Evolutionary conservation across 2,888 invertebrate species (phyloP).

Genomic region (Oxycera nigricornis): DNA sequence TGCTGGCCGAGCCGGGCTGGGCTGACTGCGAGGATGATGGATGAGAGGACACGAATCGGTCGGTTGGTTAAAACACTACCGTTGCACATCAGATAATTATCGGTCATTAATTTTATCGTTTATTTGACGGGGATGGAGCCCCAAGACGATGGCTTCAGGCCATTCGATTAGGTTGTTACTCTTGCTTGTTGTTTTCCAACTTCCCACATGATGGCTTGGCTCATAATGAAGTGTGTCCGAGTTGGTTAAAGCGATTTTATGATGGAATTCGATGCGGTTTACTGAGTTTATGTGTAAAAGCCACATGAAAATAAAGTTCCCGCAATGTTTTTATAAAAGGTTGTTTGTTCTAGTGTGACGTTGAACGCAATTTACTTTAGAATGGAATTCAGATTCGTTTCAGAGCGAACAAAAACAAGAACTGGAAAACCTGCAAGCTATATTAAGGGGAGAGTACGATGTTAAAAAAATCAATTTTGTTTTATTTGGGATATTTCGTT

Average conservation of each 20-base stretch:
- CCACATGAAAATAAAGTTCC: constrained; percentile 1
- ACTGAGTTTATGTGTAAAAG: neutral
- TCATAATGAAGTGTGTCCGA: constrained; percentile 25
- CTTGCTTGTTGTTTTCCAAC: neutral
- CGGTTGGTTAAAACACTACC: constrained; percentile 42
- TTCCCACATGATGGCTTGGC: neutral
- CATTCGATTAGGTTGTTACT: constrained; percentile 41
- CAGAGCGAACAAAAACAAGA: too few species aligned
- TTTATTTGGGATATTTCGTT: too few species aligned
- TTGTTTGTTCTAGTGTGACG: constrained; percentile 11
- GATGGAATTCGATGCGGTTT: constrained; percentile 28
- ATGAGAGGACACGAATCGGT: constrained; percentile 42
- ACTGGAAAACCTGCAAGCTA: too few species aligned
- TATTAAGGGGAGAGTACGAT: too few species aligned
- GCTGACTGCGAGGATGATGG: constrained; percentile 36
- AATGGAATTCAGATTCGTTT: neutral
- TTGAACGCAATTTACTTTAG: neutral
- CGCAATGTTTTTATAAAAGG: neutral
- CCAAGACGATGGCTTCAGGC: constrained; percentile 37
- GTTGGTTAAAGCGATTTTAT: constrained; percentile 9
- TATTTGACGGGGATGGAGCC: constrained; percentile 32
- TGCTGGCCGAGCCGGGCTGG: neutral
- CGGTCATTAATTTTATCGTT: constrained; percentile 45
- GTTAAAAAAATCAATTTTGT: too few species aligned
- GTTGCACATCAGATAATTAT: constrained; percentile 44